Percentiles rank a stretch among this genome's conserved stretches.
These are phyloP conservation scores for Cylindroiulus punctatus DNA, from an alignment of 2,888 invertebrate species.

Conservation along the genomic window DNA sequence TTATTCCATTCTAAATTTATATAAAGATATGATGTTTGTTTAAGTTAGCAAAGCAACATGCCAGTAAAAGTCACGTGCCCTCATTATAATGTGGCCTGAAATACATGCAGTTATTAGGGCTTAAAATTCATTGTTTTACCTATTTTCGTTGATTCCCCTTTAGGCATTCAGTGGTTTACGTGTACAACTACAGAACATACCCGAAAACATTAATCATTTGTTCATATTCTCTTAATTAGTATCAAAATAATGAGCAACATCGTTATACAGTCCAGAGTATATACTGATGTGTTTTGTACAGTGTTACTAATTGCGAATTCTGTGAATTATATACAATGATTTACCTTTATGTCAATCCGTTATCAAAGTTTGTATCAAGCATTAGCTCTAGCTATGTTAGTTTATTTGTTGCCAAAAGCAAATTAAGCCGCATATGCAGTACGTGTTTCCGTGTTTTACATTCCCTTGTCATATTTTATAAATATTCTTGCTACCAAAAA, in stretches of 20 bases:
- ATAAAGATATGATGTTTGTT: too few species aligned
- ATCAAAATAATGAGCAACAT: constrained; percentile 18
- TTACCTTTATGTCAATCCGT: too few species aligned
- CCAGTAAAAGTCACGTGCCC: background rate
- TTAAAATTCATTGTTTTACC: background rate
- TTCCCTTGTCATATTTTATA: background rate
- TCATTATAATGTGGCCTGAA: background rate
- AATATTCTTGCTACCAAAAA: background rate
- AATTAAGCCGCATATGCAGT: background rate
- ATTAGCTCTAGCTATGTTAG: background rate
- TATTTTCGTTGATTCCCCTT: background rate
- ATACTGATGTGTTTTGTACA: background rate
- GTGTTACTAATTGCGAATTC: background rate
- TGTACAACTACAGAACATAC: background rate
- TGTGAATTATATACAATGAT: background rate
- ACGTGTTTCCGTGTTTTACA: too few species aligned
- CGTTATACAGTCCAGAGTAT: background rate
- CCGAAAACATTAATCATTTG: background rate
- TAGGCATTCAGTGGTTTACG: background rate
- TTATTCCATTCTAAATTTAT: too few species aligned
- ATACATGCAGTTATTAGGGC: background rate
- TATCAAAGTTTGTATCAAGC: too few species aligned
- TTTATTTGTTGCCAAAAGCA: background rate
- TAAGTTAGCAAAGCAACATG: too few species aligned
- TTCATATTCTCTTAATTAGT: background rate